phyloP scores from a whole-genome alignment of 1,140 invertebrate genomes.

The Maconellicoccus hirsutus region DNA sequence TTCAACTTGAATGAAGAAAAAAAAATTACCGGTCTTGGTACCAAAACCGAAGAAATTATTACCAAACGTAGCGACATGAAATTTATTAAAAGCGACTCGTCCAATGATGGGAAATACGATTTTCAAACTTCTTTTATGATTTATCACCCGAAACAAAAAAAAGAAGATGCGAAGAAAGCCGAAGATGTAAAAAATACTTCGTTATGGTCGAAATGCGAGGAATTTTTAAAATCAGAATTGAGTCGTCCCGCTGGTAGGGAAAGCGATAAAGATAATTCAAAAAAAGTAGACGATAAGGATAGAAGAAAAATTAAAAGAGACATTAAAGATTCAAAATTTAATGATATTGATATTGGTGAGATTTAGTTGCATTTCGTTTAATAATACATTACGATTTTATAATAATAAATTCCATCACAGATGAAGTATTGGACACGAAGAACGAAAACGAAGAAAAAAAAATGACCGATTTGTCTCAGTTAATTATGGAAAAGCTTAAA shows the following conservation, averaged over 20 bases:
- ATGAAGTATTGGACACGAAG: conserved; percentile 10
- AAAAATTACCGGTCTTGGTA: not conserved
- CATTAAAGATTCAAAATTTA: not conserved
- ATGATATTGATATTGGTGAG: not conserved
- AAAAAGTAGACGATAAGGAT: not conserved
- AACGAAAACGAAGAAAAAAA: not conserved
- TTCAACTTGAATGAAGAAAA: not conserved
- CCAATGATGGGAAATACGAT: not conserved
- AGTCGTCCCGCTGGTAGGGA: not conserved
- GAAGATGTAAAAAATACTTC: not conserved
- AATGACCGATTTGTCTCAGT: conserved; percentile 34
- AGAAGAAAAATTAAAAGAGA: not conserved
- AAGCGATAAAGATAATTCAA: not conserved
- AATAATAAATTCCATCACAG: not conserved
- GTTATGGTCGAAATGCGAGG: not conserved
- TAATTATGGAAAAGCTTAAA: conserved; percentile 46
- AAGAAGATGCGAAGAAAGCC: not conserved
- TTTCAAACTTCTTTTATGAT: not conserved
- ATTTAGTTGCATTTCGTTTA: not conserved
- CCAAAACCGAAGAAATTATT: not conserved
- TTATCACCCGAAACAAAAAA: not conserved
- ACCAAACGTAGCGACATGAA: not conserved
- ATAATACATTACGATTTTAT: too few relatives aligned
- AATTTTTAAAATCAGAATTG: not conserved
- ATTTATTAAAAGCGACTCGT: not conserved